Conservation (phyloP, 2,113 vertebrate species). For the Raja brachyura region DNA sequence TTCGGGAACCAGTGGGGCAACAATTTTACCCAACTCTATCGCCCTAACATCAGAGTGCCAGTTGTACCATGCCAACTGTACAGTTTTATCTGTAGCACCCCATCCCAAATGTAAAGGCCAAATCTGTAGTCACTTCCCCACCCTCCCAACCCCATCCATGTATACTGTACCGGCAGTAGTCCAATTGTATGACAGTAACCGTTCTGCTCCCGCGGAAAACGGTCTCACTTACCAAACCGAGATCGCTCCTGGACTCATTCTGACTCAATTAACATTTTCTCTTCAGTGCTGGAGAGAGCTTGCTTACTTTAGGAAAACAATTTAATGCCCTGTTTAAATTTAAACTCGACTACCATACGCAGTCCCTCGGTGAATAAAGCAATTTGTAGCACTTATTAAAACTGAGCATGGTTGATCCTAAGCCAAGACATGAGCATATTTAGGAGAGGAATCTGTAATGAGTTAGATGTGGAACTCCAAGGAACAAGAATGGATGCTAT, state of each 20-base stretch:
- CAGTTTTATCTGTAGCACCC: no score
- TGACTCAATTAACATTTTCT: neutral
- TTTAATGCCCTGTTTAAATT: neutral
- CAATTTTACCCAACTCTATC: no score
- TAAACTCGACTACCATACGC: neutral
- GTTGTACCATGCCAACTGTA: neutral
- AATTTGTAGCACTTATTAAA: neutral
- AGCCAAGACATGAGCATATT: slow-evolving; percentile 25
- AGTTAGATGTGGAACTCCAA: slow-evolving; percentile 34
- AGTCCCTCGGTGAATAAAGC: neutral
- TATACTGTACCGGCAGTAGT: no score
- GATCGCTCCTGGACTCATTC: no score
- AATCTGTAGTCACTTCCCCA: no score
- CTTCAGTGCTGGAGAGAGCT: neutral
- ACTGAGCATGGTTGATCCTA: slow-evolving; percentile 34
- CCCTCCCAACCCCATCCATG: no score
- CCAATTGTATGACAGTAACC: no score
- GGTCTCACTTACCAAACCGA: neutral
- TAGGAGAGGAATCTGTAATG: neutral
- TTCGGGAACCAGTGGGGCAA: no score
- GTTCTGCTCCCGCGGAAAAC: no score
- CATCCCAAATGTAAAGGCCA: no score
- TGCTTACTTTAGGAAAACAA: neutral
- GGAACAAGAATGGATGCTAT: slow-evolving; percentile 23
- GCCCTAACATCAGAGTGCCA: neutral